phyloP scores from a whole-genome alignment of 2,888 invertebrate species.

The Didymodactylos carnosus region DNA sequence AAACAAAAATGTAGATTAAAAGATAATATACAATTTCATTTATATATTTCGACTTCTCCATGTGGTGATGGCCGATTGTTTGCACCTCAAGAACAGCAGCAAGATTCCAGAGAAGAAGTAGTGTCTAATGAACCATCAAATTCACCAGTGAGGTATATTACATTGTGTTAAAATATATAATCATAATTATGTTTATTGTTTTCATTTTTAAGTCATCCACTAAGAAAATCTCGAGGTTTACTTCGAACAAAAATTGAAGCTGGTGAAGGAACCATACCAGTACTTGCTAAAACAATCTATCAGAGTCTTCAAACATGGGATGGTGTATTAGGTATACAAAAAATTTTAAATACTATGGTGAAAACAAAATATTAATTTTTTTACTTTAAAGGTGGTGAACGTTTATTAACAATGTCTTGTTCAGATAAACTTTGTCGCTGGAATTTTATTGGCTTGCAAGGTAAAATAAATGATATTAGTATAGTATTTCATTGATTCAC shows the following conservation, averaged over 20 bases:
- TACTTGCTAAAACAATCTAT: neutral
- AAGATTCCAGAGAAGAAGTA: too few relatives aligned
- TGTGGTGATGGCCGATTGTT: constrained; percentile 87
- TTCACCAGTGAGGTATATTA: neutral
- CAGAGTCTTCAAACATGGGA: constrained; percentile 35
- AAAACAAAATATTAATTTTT: too few relatives aligned
- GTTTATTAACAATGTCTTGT: neutral
- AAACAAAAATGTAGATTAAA: constrained; percentile 37
- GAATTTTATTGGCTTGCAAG: constrained; percentile 38
- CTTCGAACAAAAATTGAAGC: constrained; percentile 86
- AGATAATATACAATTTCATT: constrained; percentile 60
- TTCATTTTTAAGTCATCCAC: constrained; percentile 22
- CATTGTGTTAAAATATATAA: neutral
- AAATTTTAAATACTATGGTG: too few relatives aligned
- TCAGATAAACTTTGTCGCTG: constrained; percentile 37
- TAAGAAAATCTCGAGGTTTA: constrained; percentile 51
- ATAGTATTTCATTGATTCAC: neutral
- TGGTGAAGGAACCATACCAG: constrained; percentile 65
- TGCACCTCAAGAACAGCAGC: constrained; percentile 76
- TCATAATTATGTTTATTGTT: neutral
- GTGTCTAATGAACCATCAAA: neutral
- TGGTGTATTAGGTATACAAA: constrained; percentile 31
- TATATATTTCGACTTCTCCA: constrained; percentile 89
- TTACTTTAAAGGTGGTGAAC: too few relatives aligned
- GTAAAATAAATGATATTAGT: constrained; percentile 12